Base-by-base conservation (phyloP, 2,888 invertebrate genomes). In the Teleiodes luculella region DNA sequence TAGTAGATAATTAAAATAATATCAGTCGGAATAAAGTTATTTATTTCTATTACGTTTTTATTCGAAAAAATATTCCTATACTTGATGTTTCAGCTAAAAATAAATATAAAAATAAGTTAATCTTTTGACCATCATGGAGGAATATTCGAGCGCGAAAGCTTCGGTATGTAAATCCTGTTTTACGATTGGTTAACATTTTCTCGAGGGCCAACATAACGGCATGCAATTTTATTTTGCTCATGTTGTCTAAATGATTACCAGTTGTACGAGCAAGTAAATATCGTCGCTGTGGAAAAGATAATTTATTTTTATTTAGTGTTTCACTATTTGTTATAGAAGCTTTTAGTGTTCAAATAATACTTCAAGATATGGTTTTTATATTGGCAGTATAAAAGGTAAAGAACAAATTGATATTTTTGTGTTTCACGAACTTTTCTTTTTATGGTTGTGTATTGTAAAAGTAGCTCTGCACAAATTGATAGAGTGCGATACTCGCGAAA, bases 391-490 rank as follows among this genome's bases (percentile, higher is more conserved):
- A 56, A 68, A 72, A 76, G 73, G 80, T 84, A 70, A 80, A 80
- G 78, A 76, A 60, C 64, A 70, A 74, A 71, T 70, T 70, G 66
- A 52, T 65, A 63, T 69, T 70, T 66, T 65, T 72, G 70, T 86
- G 79, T 87, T 86, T 83, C 65, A 56, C 76, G 74, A 87, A 89
- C 83, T 89, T 89, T 86, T 87, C 79, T 73, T 69, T 76, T 78
- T 80, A 85, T 83, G 84, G 86, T 87, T 87, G 84, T 80, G 80
- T 78, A 81, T 80, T 83, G 78, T 77, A 84, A 87, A 88, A 88
- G 86, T 89, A 88, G 83, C 84, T n/a, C n/a, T 84, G 79, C 82
- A 83, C 82, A 82, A 76, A 76, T 77, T 83, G 78, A 77, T 82
- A 81, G 72, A 86, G 83, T 80, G 80, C 81, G 80, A 85, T 83